phyloP scores from a whole-genome alignment of 2,113 vertebrate species.

The Phaethornis superciliosus region DNA sequence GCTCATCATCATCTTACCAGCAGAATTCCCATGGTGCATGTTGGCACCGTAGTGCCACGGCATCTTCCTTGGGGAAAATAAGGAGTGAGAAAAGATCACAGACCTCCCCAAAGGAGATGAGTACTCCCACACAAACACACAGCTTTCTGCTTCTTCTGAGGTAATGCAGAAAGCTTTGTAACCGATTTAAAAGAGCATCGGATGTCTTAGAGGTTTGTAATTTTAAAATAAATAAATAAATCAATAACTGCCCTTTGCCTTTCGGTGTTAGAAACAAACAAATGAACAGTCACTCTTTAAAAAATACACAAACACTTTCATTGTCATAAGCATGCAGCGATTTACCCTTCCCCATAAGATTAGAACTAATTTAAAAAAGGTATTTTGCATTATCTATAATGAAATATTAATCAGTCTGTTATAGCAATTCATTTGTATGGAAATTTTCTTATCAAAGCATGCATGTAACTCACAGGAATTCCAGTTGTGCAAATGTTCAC shows the following conservation, averaged over 20 bases:
- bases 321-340: slow-evolving; percentile 48
- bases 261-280: slow-evolving; percentile 35
- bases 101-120: slow-evolving; percentile 22
- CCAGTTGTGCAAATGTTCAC: slow-evolving; percentile 63
- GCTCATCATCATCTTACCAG: slow-evolving; percentile 25
- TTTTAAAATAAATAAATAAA: slow-evolving; percentile 11
- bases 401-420: slow-evolving; percentile 64
- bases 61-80: slow-evolving; percentile 28
- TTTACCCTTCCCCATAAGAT: slow-evolving; percentile 32
- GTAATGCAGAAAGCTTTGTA: neutral
- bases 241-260: neutral
- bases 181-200: neutral
- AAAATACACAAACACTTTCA: slow-evolving; percentile 44
- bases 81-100: neutral
- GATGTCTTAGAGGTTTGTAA: slow-evolving; percentile 27
- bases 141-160: neutral
- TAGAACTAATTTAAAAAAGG: slow-evolving; percentile 19
- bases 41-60: slow-evolving; percentile 20
- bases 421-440: slow-evolving; percentile 54
- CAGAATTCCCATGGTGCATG: slow-evolving; percentile 64
- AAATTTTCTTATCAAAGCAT: slow-evolving; percentile 66
- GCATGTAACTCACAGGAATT: slow-evolving; percentile 74
- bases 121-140: neutral
- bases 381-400: slow-evolving; percentile 46
- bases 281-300: slow-evolving; percentile 14